phyloP scores from a whole-genome alignment of 2,113 vertebrate genomes.

The Salvelinus fontinalis region DNA sequence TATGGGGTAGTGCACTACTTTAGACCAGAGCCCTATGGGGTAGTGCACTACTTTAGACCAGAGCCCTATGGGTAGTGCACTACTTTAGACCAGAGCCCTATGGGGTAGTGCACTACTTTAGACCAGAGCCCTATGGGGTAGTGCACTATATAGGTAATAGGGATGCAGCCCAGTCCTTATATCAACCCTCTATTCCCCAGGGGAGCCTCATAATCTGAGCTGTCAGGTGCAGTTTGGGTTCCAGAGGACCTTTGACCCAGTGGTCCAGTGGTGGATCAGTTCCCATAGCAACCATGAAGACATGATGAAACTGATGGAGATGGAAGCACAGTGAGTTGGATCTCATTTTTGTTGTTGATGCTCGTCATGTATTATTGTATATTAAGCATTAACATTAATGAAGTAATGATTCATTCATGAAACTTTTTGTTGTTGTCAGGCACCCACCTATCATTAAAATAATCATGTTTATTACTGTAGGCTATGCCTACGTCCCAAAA shows the following conservation, averaged over 20 bases:
- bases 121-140: not conserved
- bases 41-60: constrained; percentile 12
- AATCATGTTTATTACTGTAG: too few species aligned
- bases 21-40: not conserved
- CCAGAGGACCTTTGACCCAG: constrained; percentile 49
- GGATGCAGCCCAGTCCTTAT: too few species aligned
- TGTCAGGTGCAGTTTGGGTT: constrained; percentile 78
- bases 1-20: not conserved
- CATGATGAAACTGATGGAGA: constrained; percentile 34
- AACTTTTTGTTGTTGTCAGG: too few species aligned
- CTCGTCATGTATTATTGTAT: too few species aligned
- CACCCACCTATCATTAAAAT: too few species aligned
- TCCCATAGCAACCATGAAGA: constrained; percentile 35
- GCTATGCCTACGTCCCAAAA: too few species aligned
- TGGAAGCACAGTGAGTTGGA: constrained; percentile 36
- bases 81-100: constrained; percentile 7
- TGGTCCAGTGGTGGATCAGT: constrained; percentile 73
- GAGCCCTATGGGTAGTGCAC: not conserved
- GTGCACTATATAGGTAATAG: too few species aligned
- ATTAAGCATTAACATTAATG: too few species aligned
- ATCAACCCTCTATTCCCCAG: constrained; percentile 37
- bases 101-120: constrained; percentile 14
- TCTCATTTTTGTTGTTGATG: too few species aligned
- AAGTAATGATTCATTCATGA: too few species aligned
- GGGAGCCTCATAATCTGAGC: constrained; percentile 71